These are phyloP conservation scores for Balaeniceps rex DNA, from an alignment of 2,113 vertebrate genomes.

Conservation along the genomic window DNA sequence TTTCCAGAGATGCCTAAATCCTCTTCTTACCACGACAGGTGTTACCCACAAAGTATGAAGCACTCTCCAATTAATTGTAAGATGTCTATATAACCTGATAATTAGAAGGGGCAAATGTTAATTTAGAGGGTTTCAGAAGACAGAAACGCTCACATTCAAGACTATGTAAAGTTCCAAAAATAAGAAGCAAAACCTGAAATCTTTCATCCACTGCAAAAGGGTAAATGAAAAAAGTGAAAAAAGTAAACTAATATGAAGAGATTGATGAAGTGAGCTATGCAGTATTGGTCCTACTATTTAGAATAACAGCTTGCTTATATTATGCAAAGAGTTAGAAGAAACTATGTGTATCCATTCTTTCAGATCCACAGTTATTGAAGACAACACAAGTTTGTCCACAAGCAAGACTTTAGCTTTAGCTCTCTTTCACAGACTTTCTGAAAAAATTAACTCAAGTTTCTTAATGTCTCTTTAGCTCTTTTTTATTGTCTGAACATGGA, in stretches of 20 bases:
- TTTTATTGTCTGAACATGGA: not conserved
- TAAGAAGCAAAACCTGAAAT: not conserved
- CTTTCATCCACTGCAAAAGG: not conserved
- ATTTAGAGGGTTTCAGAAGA: not conserved
- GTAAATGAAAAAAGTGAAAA: not conserved
- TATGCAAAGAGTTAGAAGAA: not conserved
- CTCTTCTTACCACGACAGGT: not conserved
- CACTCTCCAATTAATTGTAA: not conserved
- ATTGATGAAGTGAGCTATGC: not conserved
- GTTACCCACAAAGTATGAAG: not conserved
- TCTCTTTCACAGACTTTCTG: not conserved
- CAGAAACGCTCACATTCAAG: not conserved
- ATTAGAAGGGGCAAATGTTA: constrained; percentile 3
- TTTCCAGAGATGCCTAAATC: not conserved
- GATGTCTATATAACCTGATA: not conserved
- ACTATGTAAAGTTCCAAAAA: not conserved
- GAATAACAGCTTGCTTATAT: not conserved
- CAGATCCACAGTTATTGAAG: not conserved
- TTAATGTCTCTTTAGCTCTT: not conserved
- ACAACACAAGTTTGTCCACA: not conserved
- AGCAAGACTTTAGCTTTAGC: not conserved
- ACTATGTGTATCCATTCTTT: not conserved
- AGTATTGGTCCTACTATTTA: not conserved
- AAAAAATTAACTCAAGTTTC: not conserved
- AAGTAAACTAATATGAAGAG: not conserved